Evolutionary conservation across 2,888 invertebrate species (phyloP), one percentile per base, ranked within the genome.

Genomic region (Ennomos erosarius): DNA sequence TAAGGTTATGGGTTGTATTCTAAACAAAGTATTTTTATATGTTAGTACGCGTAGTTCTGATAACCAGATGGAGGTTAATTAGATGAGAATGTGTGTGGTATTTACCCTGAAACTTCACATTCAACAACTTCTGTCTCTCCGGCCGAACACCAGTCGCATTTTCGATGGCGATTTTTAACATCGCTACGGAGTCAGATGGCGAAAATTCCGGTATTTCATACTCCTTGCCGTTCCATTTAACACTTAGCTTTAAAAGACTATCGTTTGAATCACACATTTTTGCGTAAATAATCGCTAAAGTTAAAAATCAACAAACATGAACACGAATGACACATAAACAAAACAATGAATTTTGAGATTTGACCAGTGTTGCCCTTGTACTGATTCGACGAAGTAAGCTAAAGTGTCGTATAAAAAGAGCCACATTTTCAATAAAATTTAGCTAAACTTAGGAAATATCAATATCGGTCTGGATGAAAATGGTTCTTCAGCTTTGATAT

Each of bases 221-320:
- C 84, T 99, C 98, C 77, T 97, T 97, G 50, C 98, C 98, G 85
- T 96, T 96, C 98, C 98, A 99, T 93, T 98, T 98, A 8, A 99
- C 95, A 71, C 95, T 94, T 64, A 98, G 71, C 74, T 90, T 92
- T 64, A 92, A 69, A 45, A 87, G 82, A 79, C 78, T 90, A 65
- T 91, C 91, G 74, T 89, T 90, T 68, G 89, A 67, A 85, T 92
- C 91, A 71, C 90, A 88, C 91, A 92, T 92, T 84, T 86, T 87
- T 77, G 69, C 65, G 65, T 66, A 68, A 73, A 71, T 65, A 54
- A 58, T 11, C 33, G 35, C 55, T 26, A 55, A 35, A 50, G 8
- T 51, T 10, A 35, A 42, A 9, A 6, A 26, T 47, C 51, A 55
- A 55, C 51, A 66, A 67, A 78, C 75, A 73, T 85, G 85, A 85